Evolutionary conservation across 2,797 vertebrate genomes (phyloP).

Genomic region (Zalophus californianus): DNA sequence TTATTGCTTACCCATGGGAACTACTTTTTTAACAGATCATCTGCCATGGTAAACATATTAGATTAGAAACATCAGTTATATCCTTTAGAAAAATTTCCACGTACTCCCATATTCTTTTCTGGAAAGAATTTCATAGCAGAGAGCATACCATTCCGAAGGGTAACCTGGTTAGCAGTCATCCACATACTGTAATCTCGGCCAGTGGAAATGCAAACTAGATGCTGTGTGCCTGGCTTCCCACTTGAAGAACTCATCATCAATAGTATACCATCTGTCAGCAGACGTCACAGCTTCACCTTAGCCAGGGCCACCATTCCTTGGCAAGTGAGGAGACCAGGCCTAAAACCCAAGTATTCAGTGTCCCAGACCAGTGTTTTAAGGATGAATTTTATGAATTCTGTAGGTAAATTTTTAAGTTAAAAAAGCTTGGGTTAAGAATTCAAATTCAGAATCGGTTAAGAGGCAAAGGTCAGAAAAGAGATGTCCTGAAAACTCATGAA

Average conservation of each 20-base stretch:
- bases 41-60: not conserved
- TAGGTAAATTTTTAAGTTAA: not conserved
- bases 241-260: not conserved
- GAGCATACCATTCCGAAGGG: not conserved
- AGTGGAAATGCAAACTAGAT: not conserved
- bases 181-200: not conserved
- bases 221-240: not conserved
- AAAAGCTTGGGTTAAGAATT: not conserved
- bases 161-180: not conserved
- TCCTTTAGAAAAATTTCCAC: conserved; percentile 29
- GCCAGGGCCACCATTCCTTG: not conserved
- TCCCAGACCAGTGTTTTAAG: not conserved
- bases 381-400: not conserved
- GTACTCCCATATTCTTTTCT: not conserved
- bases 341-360: not conserved
- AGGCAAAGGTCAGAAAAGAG: not conserved
- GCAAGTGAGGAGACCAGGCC: not conserved
- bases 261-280: not conserved
- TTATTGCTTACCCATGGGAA: not conserved
- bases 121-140: conserved; percentile 28
- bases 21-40: not conserved
- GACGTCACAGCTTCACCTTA: not conserved
- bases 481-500: not conserved
- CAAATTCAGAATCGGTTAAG: conserved; percentile 19
- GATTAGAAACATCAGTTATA: not conserved